A percentile compares a stretch with the other conserved stretches of the same genome.
Conservation (phyloP, 2,113 vertebrate species). For the Sceloporus tristichus region DNA sequence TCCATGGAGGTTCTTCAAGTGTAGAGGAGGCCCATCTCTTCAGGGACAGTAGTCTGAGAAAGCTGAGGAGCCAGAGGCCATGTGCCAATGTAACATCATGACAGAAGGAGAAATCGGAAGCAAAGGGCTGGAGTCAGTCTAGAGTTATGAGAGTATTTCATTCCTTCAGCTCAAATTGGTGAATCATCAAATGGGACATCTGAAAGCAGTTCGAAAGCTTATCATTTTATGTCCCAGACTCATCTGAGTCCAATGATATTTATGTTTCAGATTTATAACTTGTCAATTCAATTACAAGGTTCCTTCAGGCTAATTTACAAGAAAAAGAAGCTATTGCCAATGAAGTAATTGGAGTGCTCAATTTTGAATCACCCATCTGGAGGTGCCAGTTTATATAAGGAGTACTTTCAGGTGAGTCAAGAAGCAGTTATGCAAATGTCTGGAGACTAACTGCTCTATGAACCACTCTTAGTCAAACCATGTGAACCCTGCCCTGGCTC, state of each 20-base stretch:
- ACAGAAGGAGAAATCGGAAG: no score
- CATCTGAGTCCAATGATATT: not conserved
- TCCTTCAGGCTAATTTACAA: not conserved
- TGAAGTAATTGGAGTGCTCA: not conserved
- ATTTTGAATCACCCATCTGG: not conserved
- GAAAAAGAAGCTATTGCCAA: not conserved
- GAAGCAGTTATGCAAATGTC: not conserved
- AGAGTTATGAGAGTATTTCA: not conserved
- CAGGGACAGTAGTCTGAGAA: no score
- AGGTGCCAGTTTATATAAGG: not conserved
- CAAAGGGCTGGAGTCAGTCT: no score
- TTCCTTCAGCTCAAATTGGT: no score
- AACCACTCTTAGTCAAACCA: not conserved
- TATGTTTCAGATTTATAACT: not conserved
- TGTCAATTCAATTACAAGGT: not conserved
- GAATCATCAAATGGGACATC: not conserved
- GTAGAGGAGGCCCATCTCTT: no score
- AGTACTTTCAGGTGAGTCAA: not conserved
- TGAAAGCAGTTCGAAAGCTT: not conserved
- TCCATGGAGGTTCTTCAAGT: no score
- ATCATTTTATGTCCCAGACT: not conserved
- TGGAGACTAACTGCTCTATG: not conserved
- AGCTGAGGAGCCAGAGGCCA: no score
- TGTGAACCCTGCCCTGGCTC: not conserved
- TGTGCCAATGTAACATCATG: no score